phyloP scores from a whole-genome alignment of 2,888 invertebrate genomes.

The Latrodectus hesperus region DNA sequence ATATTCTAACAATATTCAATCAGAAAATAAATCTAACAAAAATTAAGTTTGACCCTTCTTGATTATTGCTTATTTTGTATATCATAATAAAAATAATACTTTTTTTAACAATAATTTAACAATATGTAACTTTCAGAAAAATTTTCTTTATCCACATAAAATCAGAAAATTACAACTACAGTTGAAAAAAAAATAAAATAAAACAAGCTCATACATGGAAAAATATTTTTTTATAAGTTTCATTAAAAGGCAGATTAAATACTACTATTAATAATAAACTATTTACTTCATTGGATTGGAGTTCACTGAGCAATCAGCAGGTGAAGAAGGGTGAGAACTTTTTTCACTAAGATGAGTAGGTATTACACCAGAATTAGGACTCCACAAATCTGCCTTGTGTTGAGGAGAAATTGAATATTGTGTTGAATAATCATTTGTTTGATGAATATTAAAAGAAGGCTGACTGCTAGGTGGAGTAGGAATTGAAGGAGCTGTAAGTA shows the following conservation, averaged over 20 bases:
- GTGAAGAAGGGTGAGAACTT: background rate
- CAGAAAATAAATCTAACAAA: too few species aligned
- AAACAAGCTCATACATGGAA: too few species aligned
- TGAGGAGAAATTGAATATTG: slow-evolving; percentile 44
- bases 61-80: too few species aligned
- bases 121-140: too few species aligned
- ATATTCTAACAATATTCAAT: too few species aligned
- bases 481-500: slow-evolving; percentile 22
- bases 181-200: too few species aligned
- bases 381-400: slow-evolving; percentile 37
- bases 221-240: background rate
- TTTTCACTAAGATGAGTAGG: slow-evolving; percentile 29
- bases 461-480: slow-evolving; percentile 47
- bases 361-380: background rate
- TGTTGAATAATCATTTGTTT: slow-evolving; percentile 17
- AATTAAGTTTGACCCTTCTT: too few species aligned
- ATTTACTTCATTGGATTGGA: slow-evolving; percentile 15
- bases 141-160: too few species aligned
- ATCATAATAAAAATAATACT: too few species aligned
- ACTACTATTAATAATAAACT: background rate
- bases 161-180: too few species aligned
- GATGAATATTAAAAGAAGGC: slow-evolving; percentile 6
- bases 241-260: background rate
- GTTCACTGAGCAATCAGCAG: slow-evolving; percentile 9
- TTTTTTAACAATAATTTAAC: too few species aligned